Percentiles rank a stretch among this genome's conserved stretches.
Evolutionary conservation across 1,140 invertebrate species (phyloP).

Genomic region (Neotoxoptera formosana): DNA sequence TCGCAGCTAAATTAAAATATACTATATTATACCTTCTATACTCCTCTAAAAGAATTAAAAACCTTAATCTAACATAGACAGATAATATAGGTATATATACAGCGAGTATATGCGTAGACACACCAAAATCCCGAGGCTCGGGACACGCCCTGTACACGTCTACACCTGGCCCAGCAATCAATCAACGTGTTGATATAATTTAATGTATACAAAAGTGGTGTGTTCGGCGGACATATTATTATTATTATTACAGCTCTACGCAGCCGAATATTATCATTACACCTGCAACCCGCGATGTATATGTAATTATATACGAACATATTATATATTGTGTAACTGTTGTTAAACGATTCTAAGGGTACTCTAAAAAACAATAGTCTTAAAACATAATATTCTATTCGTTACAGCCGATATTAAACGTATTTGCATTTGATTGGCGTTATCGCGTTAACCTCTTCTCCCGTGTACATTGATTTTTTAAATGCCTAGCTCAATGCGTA

Average conservation of each 20-base stretch:
- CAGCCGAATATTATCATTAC: background rate
- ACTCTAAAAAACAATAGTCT: background rate
- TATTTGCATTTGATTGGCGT: background rate
- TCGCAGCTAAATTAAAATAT: background rate
- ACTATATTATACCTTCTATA: background rate
- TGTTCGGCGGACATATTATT: background rate
- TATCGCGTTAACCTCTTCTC: background rate
- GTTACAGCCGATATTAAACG: background rate
- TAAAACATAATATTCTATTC: background rate
- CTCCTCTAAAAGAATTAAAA: background rate
- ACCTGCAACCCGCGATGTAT: background rate
- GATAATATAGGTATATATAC: no score
- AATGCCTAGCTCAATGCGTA: background rate
- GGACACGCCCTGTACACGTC: background rate
- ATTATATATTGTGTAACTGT: background rate
- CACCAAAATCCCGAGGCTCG: background rate
- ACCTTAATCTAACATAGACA: background rate
- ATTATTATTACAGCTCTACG: background rate
- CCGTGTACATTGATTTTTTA: background rate
- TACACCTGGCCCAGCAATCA: slow-evolving; percentile 11
- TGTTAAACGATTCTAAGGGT: background rate
- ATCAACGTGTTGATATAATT: slow-evolving; percentile 40
- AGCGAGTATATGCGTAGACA: background rate
- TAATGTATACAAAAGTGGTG: background rate
- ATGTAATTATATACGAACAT: background rate